These are phyloP conservation scores for Noctilio leporinus DNA, from an alignment of 2,113 vertebrate genomes.

Conservation along the genomic window DNA sequence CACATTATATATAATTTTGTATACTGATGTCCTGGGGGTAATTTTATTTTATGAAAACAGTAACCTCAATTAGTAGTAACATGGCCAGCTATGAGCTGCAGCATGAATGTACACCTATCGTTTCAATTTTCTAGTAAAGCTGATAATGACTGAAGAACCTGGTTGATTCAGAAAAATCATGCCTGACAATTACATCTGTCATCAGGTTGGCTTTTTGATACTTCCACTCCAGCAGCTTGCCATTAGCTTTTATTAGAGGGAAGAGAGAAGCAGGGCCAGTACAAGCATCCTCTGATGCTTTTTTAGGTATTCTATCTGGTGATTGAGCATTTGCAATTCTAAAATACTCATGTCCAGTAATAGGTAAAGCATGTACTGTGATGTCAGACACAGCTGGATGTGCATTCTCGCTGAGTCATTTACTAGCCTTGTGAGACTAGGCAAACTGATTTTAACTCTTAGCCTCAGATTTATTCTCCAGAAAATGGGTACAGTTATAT, in stretches of 20 bases:
- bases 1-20: background rate
- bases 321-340: background rate
- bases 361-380: background rate
- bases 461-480: background rate
- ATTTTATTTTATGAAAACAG: conserved; percentile 37
- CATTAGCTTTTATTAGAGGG: background rate
- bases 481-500: background rate
- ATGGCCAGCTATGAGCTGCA: background rate
- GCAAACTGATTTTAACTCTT: background rate
- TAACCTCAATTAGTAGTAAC: background rate
- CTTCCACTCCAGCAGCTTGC: background rate
- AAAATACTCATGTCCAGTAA: background rate
- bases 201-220: background rate
- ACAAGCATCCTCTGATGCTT: background rate
- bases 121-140: conserved; percentile 21
- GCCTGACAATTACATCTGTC: background rate
- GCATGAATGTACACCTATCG: background rate
- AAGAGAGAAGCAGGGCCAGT: background rate
- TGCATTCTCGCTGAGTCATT: background rate
- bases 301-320: background rate
- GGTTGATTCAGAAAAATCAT: background rate
- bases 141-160: background rate
- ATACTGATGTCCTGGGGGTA: conserved; percentile 1
- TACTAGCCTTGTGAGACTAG: background rate
- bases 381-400: background rate